Conservation (phyloP, 2,113 vertebrate species). For the Lophotis ruficrista region DNA sequence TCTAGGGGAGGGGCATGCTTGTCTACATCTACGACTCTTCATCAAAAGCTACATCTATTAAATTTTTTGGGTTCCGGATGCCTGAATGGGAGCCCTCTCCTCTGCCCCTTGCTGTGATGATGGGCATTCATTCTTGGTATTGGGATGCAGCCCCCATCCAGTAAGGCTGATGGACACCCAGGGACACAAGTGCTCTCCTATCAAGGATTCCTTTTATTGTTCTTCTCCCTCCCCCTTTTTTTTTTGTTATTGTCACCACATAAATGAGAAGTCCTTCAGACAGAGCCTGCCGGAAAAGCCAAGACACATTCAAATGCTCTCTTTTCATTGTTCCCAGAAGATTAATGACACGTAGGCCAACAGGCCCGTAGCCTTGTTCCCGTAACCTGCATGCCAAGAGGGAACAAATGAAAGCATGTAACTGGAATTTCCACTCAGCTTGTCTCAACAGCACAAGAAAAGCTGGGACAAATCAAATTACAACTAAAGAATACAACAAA, state of each 20-base stretch:
- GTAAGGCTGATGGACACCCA: neutral
- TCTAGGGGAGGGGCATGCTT: neutral
- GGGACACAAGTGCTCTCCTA: neutral
- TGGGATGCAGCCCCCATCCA: neutral
- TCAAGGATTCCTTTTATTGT: conserved; percentile 34
- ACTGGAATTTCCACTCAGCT: conserved; percentile 69
- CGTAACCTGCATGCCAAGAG: conserved; percentile 38
- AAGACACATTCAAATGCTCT: conserved; percentile 62
- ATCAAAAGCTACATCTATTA: conserved; percentile 1
- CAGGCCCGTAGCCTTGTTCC: neutral
- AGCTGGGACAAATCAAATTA: conserved; percentile 38
- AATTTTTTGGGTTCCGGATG: neutral
- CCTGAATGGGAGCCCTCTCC: neutral
- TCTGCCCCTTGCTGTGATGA: neutral
- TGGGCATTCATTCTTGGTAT: neutral
- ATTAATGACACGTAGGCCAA: conserved; percentile 47
- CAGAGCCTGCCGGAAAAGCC: conserved; percentile 26
- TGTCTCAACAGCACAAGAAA: conserved; percentile 47
- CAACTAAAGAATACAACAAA: conserved; percentile 22
- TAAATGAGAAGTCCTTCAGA: conserved; percentile 59
- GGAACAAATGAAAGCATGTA: conserved; percentile 58
- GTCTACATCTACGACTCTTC: neutral
- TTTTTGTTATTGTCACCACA: conserved; percentile 17
- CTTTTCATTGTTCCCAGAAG: conserved; percentile 60
- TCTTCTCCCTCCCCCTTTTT: neutral